Percentiles rank a stretch among this genome's conserved stretches.
These are phyloP conservation scores for Germaria angustata DNA, from an alignment of 2,888 invertebrate species.

Conservation along the genomic window DNA sequence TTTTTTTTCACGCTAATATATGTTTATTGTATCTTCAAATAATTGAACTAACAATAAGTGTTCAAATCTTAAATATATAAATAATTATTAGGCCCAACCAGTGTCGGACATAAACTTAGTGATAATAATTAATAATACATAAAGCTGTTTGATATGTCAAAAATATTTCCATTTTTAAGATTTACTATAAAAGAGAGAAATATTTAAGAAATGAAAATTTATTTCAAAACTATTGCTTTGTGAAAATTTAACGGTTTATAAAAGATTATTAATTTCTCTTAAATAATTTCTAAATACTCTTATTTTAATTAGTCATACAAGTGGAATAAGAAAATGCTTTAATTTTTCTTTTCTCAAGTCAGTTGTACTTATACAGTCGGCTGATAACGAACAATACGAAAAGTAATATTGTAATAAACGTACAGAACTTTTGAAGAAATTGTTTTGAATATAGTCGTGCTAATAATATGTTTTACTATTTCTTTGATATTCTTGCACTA, in stretches of 20 bases:
- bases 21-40: too few species aligned
- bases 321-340: constrained; percentile 21
- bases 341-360: constrained; percentile 33
- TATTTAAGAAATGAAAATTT: too few species aligned
- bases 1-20: too few species aligned
- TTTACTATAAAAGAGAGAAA: too few species aligned
- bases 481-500: constrained; percentile 68
- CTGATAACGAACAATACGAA: constrained; percentile 60
- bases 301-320: background rate
- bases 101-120: too few species aligned
- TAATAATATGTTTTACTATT: constrained; percentile 59
- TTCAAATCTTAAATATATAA: too few species aligned
- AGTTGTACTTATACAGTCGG: constrained; percentile 49
- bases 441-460: constrained; percentile 40
- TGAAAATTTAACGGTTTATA: background rate
- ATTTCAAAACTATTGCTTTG: too few species aligned
- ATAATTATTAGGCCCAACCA: too few species aligned
- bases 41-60: too few species aligned
- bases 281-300: background rate
- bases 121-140: too few species aligned
- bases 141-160: background rate
- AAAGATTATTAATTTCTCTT: background rate
- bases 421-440: constrained; percentile 25
- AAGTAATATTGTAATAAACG: constrained; percentile 31
- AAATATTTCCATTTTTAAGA: background rate